These are phyloP conservation scores for Drosophila punjabiensis DNA, from an alignment of 1,140 invertebrate species.

Conservation along the genomic window DNA sequence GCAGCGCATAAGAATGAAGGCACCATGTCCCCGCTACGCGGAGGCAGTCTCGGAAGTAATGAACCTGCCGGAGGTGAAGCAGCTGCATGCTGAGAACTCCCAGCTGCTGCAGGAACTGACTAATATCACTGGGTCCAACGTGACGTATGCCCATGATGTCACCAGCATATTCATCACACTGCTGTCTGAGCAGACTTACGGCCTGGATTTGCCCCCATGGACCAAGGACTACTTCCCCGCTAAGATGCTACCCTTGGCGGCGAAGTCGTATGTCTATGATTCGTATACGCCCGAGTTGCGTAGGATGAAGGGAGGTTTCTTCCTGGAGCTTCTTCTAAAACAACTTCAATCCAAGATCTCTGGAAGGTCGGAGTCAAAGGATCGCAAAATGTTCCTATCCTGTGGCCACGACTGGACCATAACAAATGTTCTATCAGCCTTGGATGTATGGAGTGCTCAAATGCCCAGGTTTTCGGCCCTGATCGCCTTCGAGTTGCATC, in stretches of 20 bases:
- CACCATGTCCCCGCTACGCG: constrained; percentile 87
- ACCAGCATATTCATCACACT: constrained; percentile 88
- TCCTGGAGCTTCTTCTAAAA: constrained; percentile 87
- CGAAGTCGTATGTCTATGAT: constrained; percentile 87
- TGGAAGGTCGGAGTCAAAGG: constrained; percentile 83
- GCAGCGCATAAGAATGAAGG: constrained; percentile 86
- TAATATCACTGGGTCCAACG: constrained; percentile 86
- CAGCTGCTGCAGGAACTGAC: constrained; percentile 87
- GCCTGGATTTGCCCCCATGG: constrained; percentile 88
- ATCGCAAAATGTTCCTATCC: constrained; percentile 88
- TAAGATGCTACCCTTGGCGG: constrained; percentile 86
- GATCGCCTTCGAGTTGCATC: constrained; percentile 69
- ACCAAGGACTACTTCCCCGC: constrained; percentile 88
- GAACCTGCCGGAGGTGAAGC: constrained; percentile 85
- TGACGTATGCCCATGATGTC: constrained; percentile 87
- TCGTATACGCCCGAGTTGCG: constrained; percentile 87
- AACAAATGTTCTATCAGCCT: constrained; percentile 88
- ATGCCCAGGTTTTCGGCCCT: constrained; percentile 71
- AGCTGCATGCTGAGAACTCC: constrained; percentile 85
- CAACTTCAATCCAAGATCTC: constrained; percentile 87
- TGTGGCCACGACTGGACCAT: constrained; percentile 92
- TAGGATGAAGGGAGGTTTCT: constrained; percentile 87
- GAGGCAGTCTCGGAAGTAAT: constrained; percentile 86
- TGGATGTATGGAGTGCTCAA: constrained; percentile 89
- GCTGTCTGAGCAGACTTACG: constrained; percentile 87